Base-by-base conservation (phyloP, 30 jellyfish, hydroid and myxozoan genomes). In the Clytia hemisphaerica region DNA sequence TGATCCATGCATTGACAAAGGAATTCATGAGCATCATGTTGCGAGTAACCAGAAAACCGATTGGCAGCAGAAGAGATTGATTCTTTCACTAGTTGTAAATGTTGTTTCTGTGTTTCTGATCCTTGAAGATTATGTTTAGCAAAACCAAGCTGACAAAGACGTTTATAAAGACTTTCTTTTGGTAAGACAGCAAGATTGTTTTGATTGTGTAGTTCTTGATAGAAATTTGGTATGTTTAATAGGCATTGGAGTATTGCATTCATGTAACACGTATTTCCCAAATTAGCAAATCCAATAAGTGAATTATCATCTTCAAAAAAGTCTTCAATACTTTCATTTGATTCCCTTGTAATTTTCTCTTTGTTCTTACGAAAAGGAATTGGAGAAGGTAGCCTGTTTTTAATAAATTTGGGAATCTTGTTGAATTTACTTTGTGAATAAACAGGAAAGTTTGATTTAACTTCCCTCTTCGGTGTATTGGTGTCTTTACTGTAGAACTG, bases 1-100 rank as follows among this genome's bases (percentile, higher is more conserved):
- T 78, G 91, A 42, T 85, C 96, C 70, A 85, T 65, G 67, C 96
- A 85, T n/a, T 85, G 93, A n/a, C 96, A 85, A 32, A 85, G 81
- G 31, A 85, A 85, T 64, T 85, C 96, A 66, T 85, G 96, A 4
- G 96, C 96, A 67, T 85, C 96, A 69, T 84, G 95, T 60, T 84
- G 92, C 67, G 80, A 16, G 68, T 84, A 60, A 10, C 95, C 95
- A 6, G 92, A 84, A 40, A 84, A 84, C 25, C 93, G 45, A 4
- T 67, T 79, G 24, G 93, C 92, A 26, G 89, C 82, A n/a, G 47
- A 67, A 32, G 95, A 84, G 33, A 84, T 84, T 6, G 79, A 92
- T 25, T 67, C 48, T 51, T 84, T 84, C 35, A 84, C 78, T 38
- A 50, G 69, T 42, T 69, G 51, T 57, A 84, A 64, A 0, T 78